Evolutionary conservation across 2,797 vertebrate species (phyloP), one percentile per base, ranked within the genome.

Genomic region (Acomys russatus): DNA sequence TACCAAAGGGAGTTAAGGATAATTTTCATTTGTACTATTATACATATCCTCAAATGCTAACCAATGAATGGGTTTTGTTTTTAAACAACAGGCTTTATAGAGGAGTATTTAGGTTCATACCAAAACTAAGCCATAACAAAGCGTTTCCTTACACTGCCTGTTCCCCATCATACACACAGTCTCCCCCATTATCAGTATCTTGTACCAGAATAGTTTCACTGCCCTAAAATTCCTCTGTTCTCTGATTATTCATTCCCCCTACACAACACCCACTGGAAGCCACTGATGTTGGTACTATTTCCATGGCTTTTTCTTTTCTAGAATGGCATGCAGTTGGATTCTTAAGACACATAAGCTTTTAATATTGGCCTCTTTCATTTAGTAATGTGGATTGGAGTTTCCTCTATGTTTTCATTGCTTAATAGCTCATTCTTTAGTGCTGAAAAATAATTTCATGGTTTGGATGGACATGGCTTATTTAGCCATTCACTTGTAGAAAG

Each of bases 21-120:
- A 33, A 74, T 90, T 94, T 89, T 73, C 54, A 85, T 92, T 91
- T 94, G 44, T 83, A 33, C 85, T 91, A 78, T 80, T 94, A 61
- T n/a, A 89, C 35, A 64, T 86, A 30, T 74, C 20, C 84, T 91
- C 74, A 96, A 90, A 84, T 90, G 77, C 66, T 86, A 51, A 74
- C 73, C 30, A 89, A 68, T 63, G 28, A 96, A 71, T 73, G 82
- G 1, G 0, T 86, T 77, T 20, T 49, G 86, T 35, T 92, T 94
- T 89, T 84, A 77, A 90, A n/a, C 59, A 91, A 78, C 70, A 56
- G 56, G 38, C 7, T 61, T 73, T 91, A 74, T 49, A 64, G 20
- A 87, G 22, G 11, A 91, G 25, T 79, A 56, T 79, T 91, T 79
- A 71, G 44, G 7, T 73, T 87, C 44, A 44, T 11, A 87, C 4